Evolutionary conservation across 2,888 invertebrate genomes (phyloP).

Genomic region (Leptinotarsa tumamoca): DNA sequence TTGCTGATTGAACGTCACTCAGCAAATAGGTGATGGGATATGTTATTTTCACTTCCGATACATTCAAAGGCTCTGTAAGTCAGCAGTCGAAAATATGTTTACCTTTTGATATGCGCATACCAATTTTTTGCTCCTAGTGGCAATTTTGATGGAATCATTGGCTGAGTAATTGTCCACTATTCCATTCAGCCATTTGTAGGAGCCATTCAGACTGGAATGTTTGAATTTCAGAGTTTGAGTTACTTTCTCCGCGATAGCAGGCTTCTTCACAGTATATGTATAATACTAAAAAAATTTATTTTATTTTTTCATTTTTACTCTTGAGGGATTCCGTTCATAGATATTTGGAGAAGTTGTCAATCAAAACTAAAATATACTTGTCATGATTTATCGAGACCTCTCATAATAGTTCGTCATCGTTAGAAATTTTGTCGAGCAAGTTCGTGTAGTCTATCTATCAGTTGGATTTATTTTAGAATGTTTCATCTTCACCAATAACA

Average conservation of each 20-base stretch:
- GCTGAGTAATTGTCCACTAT: background rate
- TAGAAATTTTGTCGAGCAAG: no score
- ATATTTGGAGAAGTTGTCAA: conserved; percentile 7
- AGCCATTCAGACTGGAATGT: no score
- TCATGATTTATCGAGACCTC: background rate
- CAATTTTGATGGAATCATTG: background rate
- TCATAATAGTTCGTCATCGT: background rate
- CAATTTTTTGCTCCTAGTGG: background rate
- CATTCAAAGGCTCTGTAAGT: conserved; percentile 58
- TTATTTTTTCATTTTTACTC: no score
- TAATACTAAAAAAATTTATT: no score
- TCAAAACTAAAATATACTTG: background rate
- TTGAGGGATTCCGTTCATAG: background rate
- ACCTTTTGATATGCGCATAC: background rate
- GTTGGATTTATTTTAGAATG: no score
- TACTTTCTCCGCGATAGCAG: no score
- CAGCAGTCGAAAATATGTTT: conserved; percentile 38
- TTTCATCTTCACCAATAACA: no score
- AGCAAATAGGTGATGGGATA: conserved; percentile 55
- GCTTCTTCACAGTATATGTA: background rate
- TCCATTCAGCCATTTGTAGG: conserved; percentile 22
- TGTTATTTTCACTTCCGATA: conserved; percentile 53
- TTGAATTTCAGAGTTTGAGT: background rate
- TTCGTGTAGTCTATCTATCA: no score
- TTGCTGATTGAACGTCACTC: conserved; percentile 50